Evolutionary conservation across 2,113 vertebrate genomes (phyloP).

Genomic region (Zosterops japonicus): DNA sequence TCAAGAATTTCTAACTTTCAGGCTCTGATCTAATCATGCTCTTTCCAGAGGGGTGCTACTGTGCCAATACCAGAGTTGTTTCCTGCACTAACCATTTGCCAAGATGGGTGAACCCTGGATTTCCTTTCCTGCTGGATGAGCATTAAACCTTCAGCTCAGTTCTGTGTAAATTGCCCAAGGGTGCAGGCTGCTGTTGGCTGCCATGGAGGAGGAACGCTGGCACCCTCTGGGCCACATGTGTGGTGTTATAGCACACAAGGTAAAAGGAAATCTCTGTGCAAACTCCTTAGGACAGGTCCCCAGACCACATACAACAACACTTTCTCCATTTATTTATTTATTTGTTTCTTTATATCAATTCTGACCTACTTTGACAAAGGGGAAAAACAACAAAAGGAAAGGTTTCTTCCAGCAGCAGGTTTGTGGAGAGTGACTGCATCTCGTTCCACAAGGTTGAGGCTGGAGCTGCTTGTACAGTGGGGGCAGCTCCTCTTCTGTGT

Average conservation of each 20-base stretch:
- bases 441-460: neutral
- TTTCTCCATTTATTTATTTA: neutral
- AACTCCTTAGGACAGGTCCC: neutral
- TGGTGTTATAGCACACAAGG: neutral
- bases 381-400: neutral
- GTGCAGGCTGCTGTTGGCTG: neutral
- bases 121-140: neutral
- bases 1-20: neutral
- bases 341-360: neutral
- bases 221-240: neutral
- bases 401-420: neutral
- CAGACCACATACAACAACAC: fast-evolving
- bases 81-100: neutral
- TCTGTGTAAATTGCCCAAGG: neutral
- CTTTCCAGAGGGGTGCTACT: neutral
- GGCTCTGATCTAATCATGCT: neutral
- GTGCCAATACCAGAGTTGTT: neutral
- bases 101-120: neutral
- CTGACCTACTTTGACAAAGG: neutral
- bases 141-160: neutral
- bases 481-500: neutral
- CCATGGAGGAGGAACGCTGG: neutral
- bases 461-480: neutral
- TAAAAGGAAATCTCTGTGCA: neutral
- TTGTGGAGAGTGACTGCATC: neutral